Evolutionary conservation across 1,140 invertebrate species (phyloP).

Genomic region (Chymomyza costata): DNA sequence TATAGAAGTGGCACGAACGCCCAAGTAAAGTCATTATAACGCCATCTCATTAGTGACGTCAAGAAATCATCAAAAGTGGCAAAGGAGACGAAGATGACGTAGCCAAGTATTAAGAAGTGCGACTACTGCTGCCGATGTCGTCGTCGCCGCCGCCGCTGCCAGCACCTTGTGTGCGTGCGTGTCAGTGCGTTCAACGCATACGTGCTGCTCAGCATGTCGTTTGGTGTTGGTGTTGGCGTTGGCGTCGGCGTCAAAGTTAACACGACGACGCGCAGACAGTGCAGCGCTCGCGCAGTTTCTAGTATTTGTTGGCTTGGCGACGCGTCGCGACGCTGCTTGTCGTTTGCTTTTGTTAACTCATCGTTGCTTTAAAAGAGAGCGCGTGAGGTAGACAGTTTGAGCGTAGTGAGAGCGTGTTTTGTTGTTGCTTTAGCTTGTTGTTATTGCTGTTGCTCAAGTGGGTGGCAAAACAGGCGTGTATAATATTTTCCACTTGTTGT

Average conservation of each 20-base stretch:
- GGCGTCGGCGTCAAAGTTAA: constrained; percentile 38
- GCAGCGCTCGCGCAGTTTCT: constrained; percentile 3
- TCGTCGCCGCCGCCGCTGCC: constrained; percentile 6
- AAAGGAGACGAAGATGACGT: constrained; percentile 11
- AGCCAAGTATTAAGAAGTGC: background rate
- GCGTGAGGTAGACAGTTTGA: background rate
- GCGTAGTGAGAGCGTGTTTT: too few species aligned
- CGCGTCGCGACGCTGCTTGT: constrained; percentile 32
- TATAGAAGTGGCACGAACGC: too few species aligned
- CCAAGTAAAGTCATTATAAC: too few species aligned
- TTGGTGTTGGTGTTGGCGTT: background rate
- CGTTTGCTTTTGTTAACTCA: constrained; percentile 28
- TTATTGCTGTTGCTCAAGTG: too few species aligned
- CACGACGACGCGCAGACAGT: constrained; percentile 30
- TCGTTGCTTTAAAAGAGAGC: background rate
- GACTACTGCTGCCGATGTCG: background rate
- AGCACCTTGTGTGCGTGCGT: constrained; percentile 10
- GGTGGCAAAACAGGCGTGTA: too few species aligned
- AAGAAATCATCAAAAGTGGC: too few species aligned
- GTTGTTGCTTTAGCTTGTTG: too few species aligned
- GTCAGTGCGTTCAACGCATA: too few species aligned
- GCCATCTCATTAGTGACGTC: constrained; percentile 26
- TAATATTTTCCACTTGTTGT: too few species aligned
- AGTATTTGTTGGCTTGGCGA: constrained; percentile 14
- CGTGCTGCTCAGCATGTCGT: background rate